Evolutionary conservation across 1,140 invertebrate species (phyloP).

Genomic region (Physella acuta): DNA sequence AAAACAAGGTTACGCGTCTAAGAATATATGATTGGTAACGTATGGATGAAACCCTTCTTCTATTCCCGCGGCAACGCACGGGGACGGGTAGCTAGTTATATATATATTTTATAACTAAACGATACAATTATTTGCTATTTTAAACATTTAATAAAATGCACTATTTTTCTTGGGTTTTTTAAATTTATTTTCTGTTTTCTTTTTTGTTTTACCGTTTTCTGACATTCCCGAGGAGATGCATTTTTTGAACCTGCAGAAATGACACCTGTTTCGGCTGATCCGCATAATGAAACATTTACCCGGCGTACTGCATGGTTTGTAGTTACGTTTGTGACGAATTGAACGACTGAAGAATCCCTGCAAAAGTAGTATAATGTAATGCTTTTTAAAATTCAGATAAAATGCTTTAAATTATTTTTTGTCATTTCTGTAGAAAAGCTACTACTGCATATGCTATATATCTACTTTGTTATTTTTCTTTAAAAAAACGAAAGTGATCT

Average conservation of each 20-base stretch:
- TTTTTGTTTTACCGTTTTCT: constrained; percentile 96
- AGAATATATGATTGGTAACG: too few relatives aligned
- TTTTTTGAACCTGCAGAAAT: constrained; percentile 98
- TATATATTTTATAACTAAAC: not conserved
- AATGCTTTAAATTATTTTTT: too few relatives aligned
- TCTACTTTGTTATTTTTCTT: not conserved
- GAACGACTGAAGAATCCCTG: constrained; percentile 96
- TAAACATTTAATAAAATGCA: too few relatives aligned
- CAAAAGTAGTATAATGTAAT: constrained; percentile 19
- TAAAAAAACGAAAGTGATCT: too few relatives aligned
- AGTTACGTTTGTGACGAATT: constrained; percentile 78
- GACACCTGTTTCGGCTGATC: constrained; percentile 95
- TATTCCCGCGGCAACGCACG: too few relatives aligned
- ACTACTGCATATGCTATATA: not conserved
- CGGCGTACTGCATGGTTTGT: constrained; percentile 94
- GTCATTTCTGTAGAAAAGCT: too few relatives aligned
- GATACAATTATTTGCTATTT: too few relatives aligned
- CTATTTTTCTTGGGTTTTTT: too few relatives aligned
- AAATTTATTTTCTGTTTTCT: too few relatives aligned
- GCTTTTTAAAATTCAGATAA: too few relatives aligned
- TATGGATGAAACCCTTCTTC: too few relatives aligned
- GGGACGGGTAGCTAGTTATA: not conserved
- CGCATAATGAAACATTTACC: constrained; percentile 97
- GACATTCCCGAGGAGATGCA: constrained; percentile 98
- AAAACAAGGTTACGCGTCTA: too few relatives aligned